These are phyloP conservation scores for Rousettus leschenaultii DNA, from an alignment of 2,113 vertebrate genomes.

Conservation along the genomic window DNA sequence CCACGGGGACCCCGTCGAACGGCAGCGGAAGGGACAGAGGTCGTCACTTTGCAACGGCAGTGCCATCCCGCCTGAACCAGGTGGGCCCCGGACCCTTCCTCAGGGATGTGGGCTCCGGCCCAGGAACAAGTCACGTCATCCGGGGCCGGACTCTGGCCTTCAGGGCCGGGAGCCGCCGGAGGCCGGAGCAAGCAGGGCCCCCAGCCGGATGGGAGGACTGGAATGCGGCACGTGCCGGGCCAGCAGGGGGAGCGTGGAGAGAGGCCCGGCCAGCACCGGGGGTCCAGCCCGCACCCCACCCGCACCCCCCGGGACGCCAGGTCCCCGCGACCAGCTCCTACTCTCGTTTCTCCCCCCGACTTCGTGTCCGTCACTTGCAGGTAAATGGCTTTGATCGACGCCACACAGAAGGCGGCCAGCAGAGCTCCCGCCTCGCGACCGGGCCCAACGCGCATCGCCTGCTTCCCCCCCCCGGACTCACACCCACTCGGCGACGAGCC, in stretches of 20 bases:
- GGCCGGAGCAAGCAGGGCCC: rapidly evolving
- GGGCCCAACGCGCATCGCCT: rapidly evolving
- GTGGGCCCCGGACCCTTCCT: too few relatives aligned
- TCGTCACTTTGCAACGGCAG: rapidly evolving
- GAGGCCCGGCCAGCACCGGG: rapidly evolving
- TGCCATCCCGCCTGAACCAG: rapidly evolving
- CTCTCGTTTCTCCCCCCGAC: rapidly evolving
- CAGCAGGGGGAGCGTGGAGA: rapidly evolving
- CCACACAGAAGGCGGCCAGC: rapidly evolving
- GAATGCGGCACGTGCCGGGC: rapidly evolving
- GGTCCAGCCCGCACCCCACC: background rate
- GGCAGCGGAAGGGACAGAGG: background rate
- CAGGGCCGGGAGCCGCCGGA: background rate
- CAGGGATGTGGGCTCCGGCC: background rate
- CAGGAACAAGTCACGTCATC: rapidly evolving
- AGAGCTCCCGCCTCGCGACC: rapidly evolving
- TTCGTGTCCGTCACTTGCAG: background rate
- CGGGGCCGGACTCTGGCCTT: background rate
- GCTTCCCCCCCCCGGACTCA: background rate
- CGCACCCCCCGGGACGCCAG: rapidly evolving
- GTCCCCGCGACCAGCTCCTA: background rate
- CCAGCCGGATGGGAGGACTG: rapidly evolving
- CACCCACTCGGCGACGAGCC: rapidly evolving
- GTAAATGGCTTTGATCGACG: rapidly evolving
- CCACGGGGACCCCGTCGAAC: too few relatives aligned